These are phyloP conservation scores for Ips typographus DNA, from an alignment of 1,140 invertebrate species.

Conservation along the genomic window DNA sequence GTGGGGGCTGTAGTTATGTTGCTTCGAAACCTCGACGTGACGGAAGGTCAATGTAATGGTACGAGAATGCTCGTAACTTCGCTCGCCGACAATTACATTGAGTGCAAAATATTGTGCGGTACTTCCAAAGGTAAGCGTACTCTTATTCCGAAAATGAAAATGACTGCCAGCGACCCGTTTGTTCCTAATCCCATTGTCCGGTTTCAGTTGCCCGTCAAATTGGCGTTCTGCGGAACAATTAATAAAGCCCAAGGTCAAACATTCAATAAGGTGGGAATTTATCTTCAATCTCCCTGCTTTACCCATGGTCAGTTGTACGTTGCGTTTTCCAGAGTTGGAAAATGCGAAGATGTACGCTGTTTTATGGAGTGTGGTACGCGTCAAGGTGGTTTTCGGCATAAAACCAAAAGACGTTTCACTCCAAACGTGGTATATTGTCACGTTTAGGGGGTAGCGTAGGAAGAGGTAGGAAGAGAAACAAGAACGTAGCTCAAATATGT, in stretches of 20 bases:
- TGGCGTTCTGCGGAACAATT: slow-evolving; percentile 38
- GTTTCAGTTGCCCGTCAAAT: slow-evolving; percentile 38
- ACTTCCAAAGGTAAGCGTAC: neutral
- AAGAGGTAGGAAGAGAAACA: no score
- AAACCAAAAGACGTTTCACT: neutral
- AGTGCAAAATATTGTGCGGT: neutral
- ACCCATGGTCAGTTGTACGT: slow-evolving; percentile 53
- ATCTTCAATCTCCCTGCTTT: slow-evolving; percentile 47
- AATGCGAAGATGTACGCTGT: neutral
- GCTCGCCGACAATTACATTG: neutral
- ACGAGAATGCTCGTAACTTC: neutral
- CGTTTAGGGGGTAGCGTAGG: no score
- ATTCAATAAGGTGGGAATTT: slow-evolving; percentile 42
- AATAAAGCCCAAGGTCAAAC: slow-evolving; percentile 54
- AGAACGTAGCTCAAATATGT: no score
- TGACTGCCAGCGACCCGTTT: neutral
- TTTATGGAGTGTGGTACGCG: no score
- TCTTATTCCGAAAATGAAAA: slow-evolving; percentile 2
- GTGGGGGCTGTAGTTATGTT: neutral
- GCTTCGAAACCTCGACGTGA: neutral
- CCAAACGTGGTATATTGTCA: neutral
- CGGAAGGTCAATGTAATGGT: neutral
- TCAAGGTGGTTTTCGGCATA: neutral
- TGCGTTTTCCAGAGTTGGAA: slow-evolving; percentile 32
- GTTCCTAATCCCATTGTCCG: slow-evolving; percentile 9